Conservation (phyloP, 2,113 vertebrate species). For the Solea senegalensis region DNA sequence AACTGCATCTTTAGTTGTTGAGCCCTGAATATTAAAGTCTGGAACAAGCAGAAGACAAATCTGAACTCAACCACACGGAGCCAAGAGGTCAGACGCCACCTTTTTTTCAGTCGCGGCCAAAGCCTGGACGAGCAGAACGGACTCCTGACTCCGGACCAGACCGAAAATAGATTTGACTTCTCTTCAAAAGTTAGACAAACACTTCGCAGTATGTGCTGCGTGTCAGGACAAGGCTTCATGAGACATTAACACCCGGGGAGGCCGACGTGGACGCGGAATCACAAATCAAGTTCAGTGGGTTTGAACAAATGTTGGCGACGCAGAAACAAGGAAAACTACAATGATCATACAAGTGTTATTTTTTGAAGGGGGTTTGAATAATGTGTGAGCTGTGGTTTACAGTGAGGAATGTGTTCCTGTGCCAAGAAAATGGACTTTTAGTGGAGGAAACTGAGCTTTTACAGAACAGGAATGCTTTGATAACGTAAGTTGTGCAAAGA, state of each 20-base stretch:
- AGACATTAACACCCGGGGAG: slow-evolving; percentile 29
- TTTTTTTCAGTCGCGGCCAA: neutral
- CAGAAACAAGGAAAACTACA: neutral
- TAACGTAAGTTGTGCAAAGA: neutral
- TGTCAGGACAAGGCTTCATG: slow-evolving; percentile 5
- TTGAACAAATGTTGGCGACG: slow-evolving; percentile 43
- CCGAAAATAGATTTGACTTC: slow-evolving; percentile 32
- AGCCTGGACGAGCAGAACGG: slow-evolving; percentile 16
- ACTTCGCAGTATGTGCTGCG: slow-evolving; percentile 4
- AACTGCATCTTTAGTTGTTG: too few relatives aligned
- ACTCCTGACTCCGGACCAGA: slow-evolving; percentile 16
- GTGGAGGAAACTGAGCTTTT: slow-evolving; percentile 10
- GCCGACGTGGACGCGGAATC: slow-evolving; percentile 25
- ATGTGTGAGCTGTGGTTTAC: slow-evolving; percentile 38
- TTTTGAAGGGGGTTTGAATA: slow-evolving; percentile 37
- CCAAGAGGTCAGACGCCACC: neutral
- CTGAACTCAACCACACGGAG: slow-evolving; percentile 10
- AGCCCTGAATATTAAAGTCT: too few relatives aligned
- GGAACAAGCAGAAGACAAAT: too few relatives aligned
- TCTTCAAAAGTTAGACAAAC: slow-evolving; percentile 30
- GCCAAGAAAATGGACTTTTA: slow-evolving; percentile 1
- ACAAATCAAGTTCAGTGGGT: slow-evolving; percentile 43
- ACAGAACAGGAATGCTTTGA: neutral
- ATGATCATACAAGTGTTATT: slow-evolving; percentile 43
- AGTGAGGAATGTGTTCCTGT: slow-evolving; percentile 47